phyloP scores from a whole-genome alignment of 2,113 vertebrate species.

The Melanerpes formicivorus region DNA sequence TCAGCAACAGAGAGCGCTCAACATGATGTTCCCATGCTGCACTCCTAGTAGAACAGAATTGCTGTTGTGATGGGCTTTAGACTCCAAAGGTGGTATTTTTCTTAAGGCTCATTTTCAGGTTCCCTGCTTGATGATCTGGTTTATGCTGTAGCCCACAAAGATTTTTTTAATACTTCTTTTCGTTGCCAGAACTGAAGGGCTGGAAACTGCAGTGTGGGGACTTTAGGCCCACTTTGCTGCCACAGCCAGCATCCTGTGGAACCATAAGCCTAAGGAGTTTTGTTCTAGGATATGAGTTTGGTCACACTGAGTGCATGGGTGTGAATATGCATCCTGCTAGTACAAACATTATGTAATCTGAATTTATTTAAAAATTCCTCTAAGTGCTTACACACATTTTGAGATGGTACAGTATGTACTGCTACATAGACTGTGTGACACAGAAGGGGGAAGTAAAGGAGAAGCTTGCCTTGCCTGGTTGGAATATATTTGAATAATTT shows the following conservation, averaged over 20 bases:
- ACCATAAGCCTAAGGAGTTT: not conserved
- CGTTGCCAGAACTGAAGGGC: not conserved
- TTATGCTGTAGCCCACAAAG: not conserved
- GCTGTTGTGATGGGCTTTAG: not conserved
- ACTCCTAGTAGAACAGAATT: not conserved
- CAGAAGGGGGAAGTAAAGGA: not conserved
- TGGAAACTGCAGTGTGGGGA: not conserved
- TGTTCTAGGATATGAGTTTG: not conserved
- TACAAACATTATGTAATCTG: not conserved
- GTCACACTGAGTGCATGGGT: not conserved
- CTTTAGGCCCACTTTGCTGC: not conserved
- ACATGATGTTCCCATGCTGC: rapidly evolving
- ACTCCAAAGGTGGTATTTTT: not conserved
- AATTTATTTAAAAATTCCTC: not conserved
- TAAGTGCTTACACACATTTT: not conserved
- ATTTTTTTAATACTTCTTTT: not conserved
- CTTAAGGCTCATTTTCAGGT: not conserved
- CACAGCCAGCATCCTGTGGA: not conserved
- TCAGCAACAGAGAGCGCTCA: not conserved
- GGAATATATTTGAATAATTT: not conserved
- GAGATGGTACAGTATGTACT: not conserved
- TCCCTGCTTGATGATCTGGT: not conserved
- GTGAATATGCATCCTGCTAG: not conserved
- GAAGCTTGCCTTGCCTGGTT: not conserved
- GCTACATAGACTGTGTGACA: not conserved